These are phyloP conservation scores for Eubucco bourcierii DNA, from an alignment of 2,113 vertebrate species.

Conservation along the genomic window DNA sequence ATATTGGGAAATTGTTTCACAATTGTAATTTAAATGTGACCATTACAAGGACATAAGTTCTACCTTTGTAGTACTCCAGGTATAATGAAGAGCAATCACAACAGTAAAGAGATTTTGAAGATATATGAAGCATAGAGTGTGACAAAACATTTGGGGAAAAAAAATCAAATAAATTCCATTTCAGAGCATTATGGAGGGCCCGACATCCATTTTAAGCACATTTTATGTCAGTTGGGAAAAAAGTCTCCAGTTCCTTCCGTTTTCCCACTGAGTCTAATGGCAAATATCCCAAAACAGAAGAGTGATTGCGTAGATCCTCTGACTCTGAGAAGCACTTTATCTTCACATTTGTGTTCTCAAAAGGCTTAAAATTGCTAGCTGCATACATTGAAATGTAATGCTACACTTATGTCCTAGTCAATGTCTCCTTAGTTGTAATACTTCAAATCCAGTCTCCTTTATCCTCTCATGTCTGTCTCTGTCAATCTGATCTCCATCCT, in stretches of 20 bases:
- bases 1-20: not conserved
- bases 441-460: conserved; percentile 1
- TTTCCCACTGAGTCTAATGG: not conserved
- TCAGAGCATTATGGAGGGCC: not conserved
- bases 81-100: not conserved
- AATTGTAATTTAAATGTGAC: not conserved
- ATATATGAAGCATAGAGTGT: not conserved
- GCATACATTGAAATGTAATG: not conserved
- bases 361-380: not conserved
- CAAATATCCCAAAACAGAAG: not conserved
- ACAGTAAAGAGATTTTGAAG: not conserved
- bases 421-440: not conserved
- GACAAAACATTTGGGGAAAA: not conserved
- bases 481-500: not conserved
- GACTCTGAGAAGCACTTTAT: not conserved
- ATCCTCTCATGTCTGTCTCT: not conserved
- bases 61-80: not conserved
- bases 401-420: not conserved
- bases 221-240: not conserved
- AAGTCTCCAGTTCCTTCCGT: not conserved
- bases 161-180: not conserved
- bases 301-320: not conserved
- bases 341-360: not conserved
- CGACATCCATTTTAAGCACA: not conserved
- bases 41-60: not conserved